Base-by-base conservation (phyloP, 2,113 vertebrate genomes). In the Pygoscelis antarcticus region DNA sequence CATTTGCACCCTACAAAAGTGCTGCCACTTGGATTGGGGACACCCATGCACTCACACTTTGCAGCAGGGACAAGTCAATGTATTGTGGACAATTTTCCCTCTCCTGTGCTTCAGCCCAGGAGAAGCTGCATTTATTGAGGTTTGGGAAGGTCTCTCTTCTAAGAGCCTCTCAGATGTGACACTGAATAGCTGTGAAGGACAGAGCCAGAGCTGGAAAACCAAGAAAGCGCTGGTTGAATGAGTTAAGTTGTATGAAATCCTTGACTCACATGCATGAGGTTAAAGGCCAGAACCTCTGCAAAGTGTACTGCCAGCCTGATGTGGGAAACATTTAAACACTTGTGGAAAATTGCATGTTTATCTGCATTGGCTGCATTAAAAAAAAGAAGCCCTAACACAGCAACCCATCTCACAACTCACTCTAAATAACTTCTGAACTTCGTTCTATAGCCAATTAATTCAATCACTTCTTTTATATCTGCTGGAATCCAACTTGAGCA, bases 381-480 rank as follows among this genome's bases (percentile, higher is more conserved):
- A 52, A 72, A 72, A 71, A 76, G 17, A 14, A 65, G 7, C 21
- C 46, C 21, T 76, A 82, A 71, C 55, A 47, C 60, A 94, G 81
- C 49, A 81, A 34, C 46, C 30, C 46, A 51, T 91, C 87, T 76
- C 82, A 77, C 72, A 62, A 51, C 32, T 95, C 42, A 2, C 66
- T 92, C 40, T 71, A 66, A 96, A 74, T 47, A 70, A 92, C 80
- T 85, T 95, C 79, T 64, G 82, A 96, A 90, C 62, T 44, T 87
- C 40, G 2, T 70, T 84, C 84, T 80, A 86, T 60, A 90, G 62
- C 91, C 6, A 87, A 68, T 96, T 95, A 96, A 96, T 96, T 93
- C 66, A 87, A 95, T 51, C 60, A 25, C 36, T 92, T 74, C 87
- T 96, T 93, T 96, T 81, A 78, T 91, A 94, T 96, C 96, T 87